Evolutionary conservation across 2,113 vertebrate genomes (phyloP).

Genomic region (Pyrgilauda ruficollis): DNA sequence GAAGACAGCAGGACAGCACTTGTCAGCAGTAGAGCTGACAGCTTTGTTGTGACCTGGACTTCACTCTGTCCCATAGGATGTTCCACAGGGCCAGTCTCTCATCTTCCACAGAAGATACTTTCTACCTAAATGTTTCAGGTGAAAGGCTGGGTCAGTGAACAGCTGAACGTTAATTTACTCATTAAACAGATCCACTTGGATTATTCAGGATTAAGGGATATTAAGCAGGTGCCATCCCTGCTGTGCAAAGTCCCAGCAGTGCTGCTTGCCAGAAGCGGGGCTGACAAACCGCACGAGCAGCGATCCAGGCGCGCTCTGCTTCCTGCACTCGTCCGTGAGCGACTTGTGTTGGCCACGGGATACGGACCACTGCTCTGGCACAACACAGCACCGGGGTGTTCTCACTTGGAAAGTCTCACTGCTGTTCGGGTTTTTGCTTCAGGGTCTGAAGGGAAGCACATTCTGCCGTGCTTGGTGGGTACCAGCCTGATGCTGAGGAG

Average conservation of each 20-base stretch:
- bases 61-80: neutral
- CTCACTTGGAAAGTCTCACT: neutral
- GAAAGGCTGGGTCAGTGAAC: neutral
- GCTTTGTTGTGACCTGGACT: neutral
- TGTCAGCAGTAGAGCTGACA: neutral
- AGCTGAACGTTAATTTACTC: neutral
- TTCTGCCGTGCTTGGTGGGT: rapidly evolving
- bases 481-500: neutral
- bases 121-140: neutral
- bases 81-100: neutral
- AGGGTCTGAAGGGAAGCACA: neutral
- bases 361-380: neutral
- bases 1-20: neutral
- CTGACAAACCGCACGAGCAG: neutral
- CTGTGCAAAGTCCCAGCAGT: neutral
- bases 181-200: neutral
- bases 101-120: neutral
- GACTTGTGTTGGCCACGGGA: neutral
- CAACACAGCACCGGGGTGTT: rapidly evolving
- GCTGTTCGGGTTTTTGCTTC: neutral
- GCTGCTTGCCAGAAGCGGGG: neutral
- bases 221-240: neutral
- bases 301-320: neutral
- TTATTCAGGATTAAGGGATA: neutral
- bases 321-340: rapidly evolving